Base-by-base conservation (phyloP, 2,113 vertebrate species). In the Bucco capensis region DNA sequence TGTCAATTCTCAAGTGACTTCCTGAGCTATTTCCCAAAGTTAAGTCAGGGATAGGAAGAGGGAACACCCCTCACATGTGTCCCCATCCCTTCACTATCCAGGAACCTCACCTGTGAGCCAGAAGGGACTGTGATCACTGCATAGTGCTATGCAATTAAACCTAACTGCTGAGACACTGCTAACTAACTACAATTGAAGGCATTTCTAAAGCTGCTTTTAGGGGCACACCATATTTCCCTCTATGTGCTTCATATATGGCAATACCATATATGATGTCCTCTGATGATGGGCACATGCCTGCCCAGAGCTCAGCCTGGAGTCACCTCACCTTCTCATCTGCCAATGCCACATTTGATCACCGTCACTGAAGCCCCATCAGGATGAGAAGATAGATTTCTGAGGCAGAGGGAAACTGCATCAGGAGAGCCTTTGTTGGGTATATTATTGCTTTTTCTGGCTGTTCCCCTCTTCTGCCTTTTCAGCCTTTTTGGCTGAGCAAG, bases 281-380 rank as follows among this genome's bases (percentile, higher is more conserved):
- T 37, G 23, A 42, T 1, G 1, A 44, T 2, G 5, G 18, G 27
- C 24, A 37, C 9, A 14, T 0, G 12, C 19, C 33, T 37, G 31
- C 10, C 12, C 9, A 42, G 12, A 24, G 5, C 25, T 23, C 54
- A 38, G 40, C 33, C 33, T 40, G 25, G 37, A 18, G 9, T 17
- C 37, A 61, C 28, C 21, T 11, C 0, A 1, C 23, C n/a, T 58
- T 44, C 50, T 61, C 12, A 40, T 30, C 50, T 38, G 23, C 12
- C 58, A 67, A 9, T 0, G 2, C 4, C 33, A 42, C 0, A 0
- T 65, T 80, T 65, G 14, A 65, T 80, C 14, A 38, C 69, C 27
- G n/a, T 12, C 51, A 17, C 10, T 25, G 28, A 74, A 56, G 49
- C 10, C 42, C 27, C 40, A 35, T 11, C n/a, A 58, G 19, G 21